These are phyloP conservation scores for Illadopsis cleaveri DNA, from an alignment of 2,113 vertebrate genomes.

Conservation along the genomic window DNA sequence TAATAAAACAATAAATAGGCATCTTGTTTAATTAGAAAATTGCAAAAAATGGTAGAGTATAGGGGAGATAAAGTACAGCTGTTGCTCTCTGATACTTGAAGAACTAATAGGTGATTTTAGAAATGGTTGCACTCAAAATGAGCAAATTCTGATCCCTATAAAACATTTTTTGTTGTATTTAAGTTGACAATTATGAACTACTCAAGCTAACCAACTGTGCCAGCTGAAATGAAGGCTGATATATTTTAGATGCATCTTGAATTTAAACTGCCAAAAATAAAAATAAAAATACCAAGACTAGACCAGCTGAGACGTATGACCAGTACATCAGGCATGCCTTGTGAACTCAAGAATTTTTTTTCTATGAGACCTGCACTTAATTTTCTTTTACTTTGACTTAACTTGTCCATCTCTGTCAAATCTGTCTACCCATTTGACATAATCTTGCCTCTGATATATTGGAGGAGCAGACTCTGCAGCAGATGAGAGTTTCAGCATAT, in stretches of 20 bases:
- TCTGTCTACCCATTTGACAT: slow-evolving; percentile 17
- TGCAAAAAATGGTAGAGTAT: neutral
- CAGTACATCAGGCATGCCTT: neutral
- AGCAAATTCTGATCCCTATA: slow-evolving; percentile 17
- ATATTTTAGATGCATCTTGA: slow-evolving; percentile 24
- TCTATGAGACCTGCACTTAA: slow-evolving; percentile 1
- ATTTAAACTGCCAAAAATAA: slow-evolving; percentile 8
- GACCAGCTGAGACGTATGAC: neutral
- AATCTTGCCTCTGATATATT: neutral
- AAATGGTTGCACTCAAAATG: neutral
- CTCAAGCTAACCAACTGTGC: neutral
- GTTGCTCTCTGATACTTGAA: neutral
- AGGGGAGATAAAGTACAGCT: neutral
- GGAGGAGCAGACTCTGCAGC: neutral
- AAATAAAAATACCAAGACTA: neutral
- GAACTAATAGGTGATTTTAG: neutral
- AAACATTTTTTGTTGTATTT: slow-evolving; percentile 11
- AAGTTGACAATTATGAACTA: neutral
- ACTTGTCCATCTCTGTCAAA: slow-evolving; percentile 37
- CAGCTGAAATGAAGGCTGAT: neutral
- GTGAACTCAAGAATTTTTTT: neutral
- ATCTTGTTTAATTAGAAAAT: neutral
- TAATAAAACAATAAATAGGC: neutral
- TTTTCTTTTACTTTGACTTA: slow-evolving; percentile 50
- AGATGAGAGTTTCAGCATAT: neutral